These are phyloP conservation scores for Sebastolobus altivelis DNA, from an alignment of 2,797 vertebrate species.

Conservation along the genomic window DNA sequence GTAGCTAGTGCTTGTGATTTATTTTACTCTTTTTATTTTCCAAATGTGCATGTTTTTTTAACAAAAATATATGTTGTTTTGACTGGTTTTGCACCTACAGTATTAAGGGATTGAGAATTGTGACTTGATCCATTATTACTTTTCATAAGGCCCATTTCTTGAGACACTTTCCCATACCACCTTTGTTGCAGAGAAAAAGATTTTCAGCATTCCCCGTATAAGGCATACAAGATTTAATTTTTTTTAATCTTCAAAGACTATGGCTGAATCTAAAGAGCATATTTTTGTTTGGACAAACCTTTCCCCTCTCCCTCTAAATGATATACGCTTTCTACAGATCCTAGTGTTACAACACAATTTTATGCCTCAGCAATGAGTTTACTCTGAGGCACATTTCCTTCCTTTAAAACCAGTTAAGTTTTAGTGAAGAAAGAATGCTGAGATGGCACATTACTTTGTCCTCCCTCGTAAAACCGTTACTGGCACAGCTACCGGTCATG, in stretches of 20 bases:
- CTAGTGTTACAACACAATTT: constrained; percentile 34
- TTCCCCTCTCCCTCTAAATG: background rate
- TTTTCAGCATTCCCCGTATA: background rate
- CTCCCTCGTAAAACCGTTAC: constrained; percentile 69
- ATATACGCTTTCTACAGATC: constrained; percentile 4
- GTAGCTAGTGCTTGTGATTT: background rate
- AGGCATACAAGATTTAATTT: background rate
- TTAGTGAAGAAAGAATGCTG: constrained; percentile 79
- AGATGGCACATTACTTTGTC: constrained; percentile 73
- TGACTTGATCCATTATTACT: background rate
- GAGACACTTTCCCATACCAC: background rate
- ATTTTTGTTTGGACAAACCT: background rate
- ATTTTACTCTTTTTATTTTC: background rate
- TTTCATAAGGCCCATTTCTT: background rate
- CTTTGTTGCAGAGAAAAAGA: background rate
- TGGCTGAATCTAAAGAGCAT: background rate
- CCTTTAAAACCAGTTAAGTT: constrained; percentile 73
- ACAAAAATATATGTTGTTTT: background rate
- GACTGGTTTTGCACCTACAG: background rate
- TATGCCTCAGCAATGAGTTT: constrained; percentile 35
- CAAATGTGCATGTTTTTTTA: background rate
- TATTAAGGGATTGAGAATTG: background rate
- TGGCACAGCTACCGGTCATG: constrained; percentile 65
- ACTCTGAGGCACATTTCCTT: constrained; percentile 77
- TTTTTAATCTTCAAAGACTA: background rate